phyloP scores from a whole-genome alignment of 2,797 vertebrate species.

The Phylloscopus collybita region DNA sequence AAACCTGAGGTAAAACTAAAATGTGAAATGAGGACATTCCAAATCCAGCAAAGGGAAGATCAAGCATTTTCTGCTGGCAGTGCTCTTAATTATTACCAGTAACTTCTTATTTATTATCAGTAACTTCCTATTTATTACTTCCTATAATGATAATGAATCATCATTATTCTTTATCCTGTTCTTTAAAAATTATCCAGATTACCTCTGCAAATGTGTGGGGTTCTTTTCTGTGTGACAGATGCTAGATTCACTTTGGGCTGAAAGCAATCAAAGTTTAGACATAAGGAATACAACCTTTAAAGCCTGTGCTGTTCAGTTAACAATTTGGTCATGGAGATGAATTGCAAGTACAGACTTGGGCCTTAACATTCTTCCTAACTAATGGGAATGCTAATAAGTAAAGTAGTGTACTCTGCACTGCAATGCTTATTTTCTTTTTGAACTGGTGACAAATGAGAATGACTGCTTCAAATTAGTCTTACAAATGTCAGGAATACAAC shows the following conservation, averaged over 20 bases:
- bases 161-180: constrained; percentile 10
- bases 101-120: constrained; percentile 6
- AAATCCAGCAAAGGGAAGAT: constrained; percentile 41
- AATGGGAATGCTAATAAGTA: neutral
- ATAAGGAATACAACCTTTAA: neutral
- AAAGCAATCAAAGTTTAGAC: constrained; percentile 25
- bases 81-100: neutral
- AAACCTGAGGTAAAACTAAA: constrained; percentile 9
- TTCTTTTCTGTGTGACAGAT: neutral
- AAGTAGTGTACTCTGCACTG: neutral
- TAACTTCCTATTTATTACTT: neutral
- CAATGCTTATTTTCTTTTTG: neutral
- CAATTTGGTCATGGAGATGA: neutral
- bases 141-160: neutral
- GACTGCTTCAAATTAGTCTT: neutral
- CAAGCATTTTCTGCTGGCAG: constrained; percentile 26
- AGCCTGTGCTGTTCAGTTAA: neutral
- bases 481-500: constrained; percentile 30
- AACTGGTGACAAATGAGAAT: constrained; percentile 17
- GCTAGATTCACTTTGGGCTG: neutral
- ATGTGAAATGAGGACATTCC: constrained; percentile 34
- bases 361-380: neutral
- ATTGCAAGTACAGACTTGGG: neutral
- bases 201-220: neutral
- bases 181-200: neutral